A percentile compares a stretch with the other conserved stretches of the same genome.
Evolutionary conservation across 2,797 vertebrate genomes (phyloP).

Genomic region (Tapirus indicus): DNA sequence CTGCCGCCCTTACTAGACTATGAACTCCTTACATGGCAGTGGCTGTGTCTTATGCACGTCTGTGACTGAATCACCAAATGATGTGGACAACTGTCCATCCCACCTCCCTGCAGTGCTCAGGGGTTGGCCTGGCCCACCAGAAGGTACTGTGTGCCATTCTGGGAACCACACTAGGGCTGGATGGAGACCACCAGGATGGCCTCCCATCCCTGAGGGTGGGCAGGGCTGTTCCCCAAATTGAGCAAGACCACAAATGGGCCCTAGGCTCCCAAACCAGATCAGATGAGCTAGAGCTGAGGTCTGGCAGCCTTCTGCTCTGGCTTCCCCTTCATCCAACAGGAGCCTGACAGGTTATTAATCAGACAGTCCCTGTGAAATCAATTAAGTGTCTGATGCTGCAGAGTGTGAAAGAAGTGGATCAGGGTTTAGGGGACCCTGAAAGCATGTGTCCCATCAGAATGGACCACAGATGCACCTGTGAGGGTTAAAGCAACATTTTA

Average conservation of each 20-base stretch:
- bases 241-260: background rate
- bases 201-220: background rate
- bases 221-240: background rate
- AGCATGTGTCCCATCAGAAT: background rate
- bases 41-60: background rate
- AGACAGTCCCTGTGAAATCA: conserved; percentile 82
- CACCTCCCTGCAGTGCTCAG: background rate
- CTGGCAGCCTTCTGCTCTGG: conserved; percentile 39
- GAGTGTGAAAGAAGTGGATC: conserved; percentile 66
- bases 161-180: background rate
- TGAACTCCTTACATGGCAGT: background rate
- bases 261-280: background rate
- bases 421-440: background rate
- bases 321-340: background rate
- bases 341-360: conserved; percentile 77
- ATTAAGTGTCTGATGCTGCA: conserved; percentile 79
- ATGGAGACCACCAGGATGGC: background rate
- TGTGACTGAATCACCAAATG: background rate
- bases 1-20: background rate
- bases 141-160: background rate
- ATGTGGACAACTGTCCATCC: background rate
- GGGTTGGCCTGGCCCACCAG: background rate
- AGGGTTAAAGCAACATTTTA: background rate
- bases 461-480: background rate
- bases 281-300: background rate